A percentile compares a stretch with the other conserved stretches of the same genome.
phyloP scores from a whole-genome alignment of 1,140 invertebrate species.

The Drosophila lini region DNA sequence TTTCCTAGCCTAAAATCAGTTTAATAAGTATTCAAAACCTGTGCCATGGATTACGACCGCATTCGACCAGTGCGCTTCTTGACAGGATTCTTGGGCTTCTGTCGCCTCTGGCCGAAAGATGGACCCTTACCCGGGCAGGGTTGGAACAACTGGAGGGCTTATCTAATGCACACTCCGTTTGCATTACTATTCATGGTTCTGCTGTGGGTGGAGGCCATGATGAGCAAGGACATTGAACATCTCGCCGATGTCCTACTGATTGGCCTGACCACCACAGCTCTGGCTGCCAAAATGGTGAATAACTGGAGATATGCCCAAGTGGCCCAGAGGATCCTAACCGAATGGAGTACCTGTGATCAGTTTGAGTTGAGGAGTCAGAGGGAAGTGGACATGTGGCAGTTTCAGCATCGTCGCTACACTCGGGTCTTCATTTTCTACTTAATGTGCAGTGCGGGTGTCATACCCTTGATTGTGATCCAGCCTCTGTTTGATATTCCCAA shows the following conservation, averaged over 20 bases:
- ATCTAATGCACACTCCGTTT: slow-evolving; percentile 40
- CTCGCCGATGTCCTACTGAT: slow-evolving; percentile 54
- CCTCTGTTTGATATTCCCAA: slow-evolving; percentile 33
- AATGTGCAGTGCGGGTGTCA: slow-evolving; percentile 36
- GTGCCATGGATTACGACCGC: slow-evolving; percentile 31
- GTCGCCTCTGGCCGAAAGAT: slow-evolving; percentile 27
- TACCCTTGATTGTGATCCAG: slow-evolving; percentile 34
- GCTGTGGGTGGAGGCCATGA: slow-evolving; percentile 62
- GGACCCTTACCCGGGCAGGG: neutral
- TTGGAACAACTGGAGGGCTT: slow-evolving; percentile 16
- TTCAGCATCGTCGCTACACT: slow-evolving; percentile 36
- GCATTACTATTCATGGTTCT: slow-evolving; percentile 31
- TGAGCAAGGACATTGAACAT: slow-evolving; percentile 48
- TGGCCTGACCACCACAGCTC: slow-evolving; percentile 51
- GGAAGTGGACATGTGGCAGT: slow-evolving; percentile 47
- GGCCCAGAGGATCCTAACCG: slow-evolving; percentile 36
- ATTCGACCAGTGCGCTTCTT: slow-evolving; percentile 34
- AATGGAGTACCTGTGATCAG: slow-evolving; percentile 24
- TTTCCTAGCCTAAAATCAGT: too few species aligned
- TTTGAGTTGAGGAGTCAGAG: slow-evolving; percentile 17
- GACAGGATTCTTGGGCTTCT: slow-evolving; percentile 9
- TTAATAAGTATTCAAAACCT: slow-evolving; percentile 18
- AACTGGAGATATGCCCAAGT: slow-evolving; percentile 40
- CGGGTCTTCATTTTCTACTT: slow-evolving; percentile 24
- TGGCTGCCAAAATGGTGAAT: slow-evolving; percentile 52